Base-by-base conservation (phyloP, 92 coral and sea anemone species). In the Phenganax stokvisi region DNA sequence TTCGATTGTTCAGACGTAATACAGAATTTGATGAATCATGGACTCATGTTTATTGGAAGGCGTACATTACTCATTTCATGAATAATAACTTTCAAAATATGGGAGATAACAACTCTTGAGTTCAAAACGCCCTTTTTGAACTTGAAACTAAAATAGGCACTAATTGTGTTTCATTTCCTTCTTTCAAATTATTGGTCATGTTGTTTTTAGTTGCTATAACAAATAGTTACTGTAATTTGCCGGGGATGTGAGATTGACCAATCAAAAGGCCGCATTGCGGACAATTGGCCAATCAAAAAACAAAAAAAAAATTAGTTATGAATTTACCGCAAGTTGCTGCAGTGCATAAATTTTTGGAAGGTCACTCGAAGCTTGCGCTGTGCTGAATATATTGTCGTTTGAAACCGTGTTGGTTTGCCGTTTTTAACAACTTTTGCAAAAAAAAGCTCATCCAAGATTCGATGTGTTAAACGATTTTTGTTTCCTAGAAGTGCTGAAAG, bases 191-290 rank as follows among this genome's bases (percentile, higher is more conserved):
- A 59, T 12, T 12, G 65, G 15, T 59, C 65, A 59, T 12, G 25
- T 37, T 37, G 47, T 37, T 37, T 0, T 47, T 20, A 54, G 79
- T 74, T 74, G 79, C 79, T 74, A 74, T 74, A 74, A 74, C 53
- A 59, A 74, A 37, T 37, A 37, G 47, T 37, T 5, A 37, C 47
- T 1, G 47, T 37, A 37, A 37, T 37, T 37, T 37, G 47, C 47
- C 52, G 12, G 15, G 74, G 10, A 51, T 30, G 9, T 11, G 53
- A 1, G 7, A 12, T 72, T 6, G 76, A 16, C 79, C 62, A 74
- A 74, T 74, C 79, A 74, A 4, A 72, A 72, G 15, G 58, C 58
- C 15, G 76, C 67, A 5, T 61, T 13, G 8, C 54, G 11, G 74
- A 12, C 74, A 69, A 0, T 51, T 30, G 74, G 13, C 53, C 74